These are phyloP conservation scores for Epizoanthus stellaris DNA, from an alignment of 92 coral and sea anemone genomes.

Conservation along the genomic window DNA sequence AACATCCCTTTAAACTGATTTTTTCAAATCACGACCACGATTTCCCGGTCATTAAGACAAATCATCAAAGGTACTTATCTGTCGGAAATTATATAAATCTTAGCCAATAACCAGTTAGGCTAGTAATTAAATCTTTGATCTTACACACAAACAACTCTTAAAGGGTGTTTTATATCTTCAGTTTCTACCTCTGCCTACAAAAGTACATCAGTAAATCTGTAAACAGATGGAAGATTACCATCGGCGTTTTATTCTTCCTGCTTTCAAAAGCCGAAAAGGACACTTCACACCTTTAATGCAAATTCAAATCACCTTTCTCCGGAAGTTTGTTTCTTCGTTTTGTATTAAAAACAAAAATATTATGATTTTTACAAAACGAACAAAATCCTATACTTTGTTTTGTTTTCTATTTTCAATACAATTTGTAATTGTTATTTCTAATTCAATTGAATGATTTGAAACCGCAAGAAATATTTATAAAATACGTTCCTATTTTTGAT, in stretches of 20 bases:
- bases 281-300: constrained; percentile 15
- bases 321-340: constrained; percentile 19
- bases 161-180: constrained; percentile 27
- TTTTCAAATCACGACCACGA: constrained; percentile 18
- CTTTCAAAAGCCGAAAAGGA: constrained; percentile 1
- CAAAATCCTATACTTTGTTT: not conserved
- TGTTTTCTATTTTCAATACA: not conserved
- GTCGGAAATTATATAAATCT: constrained; percentile 40
- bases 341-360: not conserved
- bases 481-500: too few species aligned
- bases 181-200: constrained; percentile 29
- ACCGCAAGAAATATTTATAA: too few species aligned
- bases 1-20: constrained; percentile 32
- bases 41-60: constrained; percentile 38
- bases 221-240: constrained; percentile 24
- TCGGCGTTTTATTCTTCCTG: constrained; percentile 49
- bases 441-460: too few species aligned
- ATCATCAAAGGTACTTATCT: constrained; percentile 35
- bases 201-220: constrained; percentile 39
- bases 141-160: constrained; percentile 43
- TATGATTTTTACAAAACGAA: not conserved
- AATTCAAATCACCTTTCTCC: constrained; percentile 10
- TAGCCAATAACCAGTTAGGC: constrained; percentile 28
- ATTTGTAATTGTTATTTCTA: too few species aligned
- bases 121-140: constrained; percentile 40